Percentiles rank a stretch among this genome's conserved stretches.
These are phyloP conservation scores for Euura lappo DNA, from an alignment of 1,140 invertebrate species.

Conservation along the genomic window DNA sequence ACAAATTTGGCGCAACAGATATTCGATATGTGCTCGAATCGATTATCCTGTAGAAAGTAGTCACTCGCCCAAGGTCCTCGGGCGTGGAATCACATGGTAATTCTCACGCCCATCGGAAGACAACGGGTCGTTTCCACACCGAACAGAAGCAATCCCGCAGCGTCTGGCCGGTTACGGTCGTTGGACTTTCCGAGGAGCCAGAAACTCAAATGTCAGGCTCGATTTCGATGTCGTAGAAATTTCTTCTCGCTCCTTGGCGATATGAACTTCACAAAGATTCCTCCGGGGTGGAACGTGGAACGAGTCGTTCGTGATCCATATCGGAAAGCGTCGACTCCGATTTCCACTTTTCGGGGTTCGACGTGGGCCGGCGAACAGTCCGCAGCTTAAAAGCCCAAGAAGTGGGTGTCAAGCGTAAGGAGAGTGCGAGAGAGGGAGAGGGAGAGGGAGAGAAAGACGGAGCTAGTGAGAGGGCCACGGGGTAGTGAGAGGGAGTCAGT, in stretches of 20 bases:
- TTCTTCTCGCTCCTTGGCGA: not conserved
- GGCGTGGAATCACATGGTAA: not conserved
- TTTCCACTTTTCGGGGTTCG: not conserved
- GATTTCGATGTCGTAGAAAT: no score
- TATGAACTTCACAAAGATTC: not conserved
- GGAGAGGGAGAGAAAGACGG: slow-evolving; percentile 28
- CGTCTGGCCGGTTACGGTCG: no score
- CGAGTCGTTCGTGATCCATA: not conserved
- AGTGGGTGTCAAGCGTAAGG: slow-evolving; percentile 15
- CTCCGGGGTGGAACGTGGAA: not conserved
- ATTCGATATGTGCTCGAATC: not conserved
- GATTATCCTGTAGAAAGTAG: not conserved
- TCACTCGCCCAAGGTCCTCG: not conserved
- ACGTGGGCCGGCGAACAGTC: not conserved
- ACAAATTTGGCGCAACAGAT: no score
- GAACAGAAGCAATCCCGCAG: no score
- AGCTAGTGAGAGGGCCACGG: slow-evolving; percentile 33
- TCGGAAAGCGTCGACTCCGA: not conserved
- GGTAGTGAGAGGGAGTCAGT: slow-evolving; percentile 44
- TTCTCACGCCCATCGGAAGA: no score
- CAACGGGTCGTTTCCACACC: no score
- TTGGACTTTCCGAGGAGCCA: no score
- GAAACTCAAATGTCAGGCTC: no score
- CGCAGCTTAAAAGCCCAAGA: not conserved
- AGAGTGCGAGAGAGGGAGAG: slow-evolving; percentile 18